phyloP scores from a whole-genome alignment of 2,797 vertebrate species.

The Paedocypris micromegethes region DNA sequence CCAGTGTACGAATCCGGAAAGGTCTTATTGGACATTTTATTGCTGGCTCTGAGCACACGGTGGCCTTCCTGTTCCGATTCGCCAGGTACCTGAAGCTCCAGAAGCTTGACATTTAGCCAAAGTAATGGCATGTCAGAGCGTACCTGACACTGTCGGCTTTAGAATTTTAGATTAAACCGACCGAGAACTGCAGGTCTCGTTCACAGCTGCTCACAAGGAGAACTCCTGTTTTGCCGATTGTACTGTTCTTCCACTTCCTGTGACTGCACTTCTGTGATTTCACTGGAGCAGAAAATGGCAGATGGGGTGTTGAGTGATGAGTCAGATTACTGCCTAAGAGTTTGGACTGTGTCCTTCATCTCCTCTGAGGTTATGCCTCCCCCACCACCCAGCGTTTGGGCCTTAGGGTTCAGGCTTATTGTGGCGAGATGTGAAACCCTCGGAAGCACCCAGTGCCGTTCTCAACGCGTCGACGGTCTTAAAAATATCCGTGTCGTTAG shows the following conservation, averaged over 20 bases:
- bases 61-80: constrained; percentile 27
- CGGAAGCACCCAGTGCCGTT: constrained; percentile 5
- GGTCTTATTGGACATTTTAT: constrained; percentile 24
- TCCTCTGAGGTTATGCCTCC: constrained; percentile 39
- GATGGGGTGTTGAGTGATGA: constrained; percentile 11
- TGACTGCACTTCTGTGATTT: neutral
- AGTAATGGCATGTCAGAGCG: constrained; percentile 41
- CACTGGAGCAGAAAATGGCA: constrained; percentile 34
- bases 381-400: constrained; percentile 18
- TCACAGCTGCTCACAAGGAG: neutral
- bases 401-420: constrained; percentile 31
- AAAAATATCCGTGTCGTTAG: neutral
- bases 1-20: constrained; percentile 11
- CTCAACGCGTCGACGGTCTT: constrained; percentile 5
- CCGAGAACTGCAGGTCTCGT: constrained; percentile 14
- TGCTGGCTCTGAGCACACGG: constrained; percentile 22
- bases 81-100: constrained; percentile 50
- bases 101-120: constrained; percentile 59
- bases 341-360: constrained; percentile 45
- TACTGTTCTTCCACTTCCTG: too few relatives aligned
- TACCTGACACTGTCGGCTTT: constrained; percentile 28
- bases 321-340: constrained; percentile 23
- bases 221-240: too few relatives aligned
- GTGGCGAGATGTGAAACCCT: constrained; percentile 11
- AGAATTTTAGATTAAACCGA: constrained; percentile 9